Base-by-base conservation (phyloP, 2,797 vertebrate species). In the Eleutherodactylus coqui region DNA sequence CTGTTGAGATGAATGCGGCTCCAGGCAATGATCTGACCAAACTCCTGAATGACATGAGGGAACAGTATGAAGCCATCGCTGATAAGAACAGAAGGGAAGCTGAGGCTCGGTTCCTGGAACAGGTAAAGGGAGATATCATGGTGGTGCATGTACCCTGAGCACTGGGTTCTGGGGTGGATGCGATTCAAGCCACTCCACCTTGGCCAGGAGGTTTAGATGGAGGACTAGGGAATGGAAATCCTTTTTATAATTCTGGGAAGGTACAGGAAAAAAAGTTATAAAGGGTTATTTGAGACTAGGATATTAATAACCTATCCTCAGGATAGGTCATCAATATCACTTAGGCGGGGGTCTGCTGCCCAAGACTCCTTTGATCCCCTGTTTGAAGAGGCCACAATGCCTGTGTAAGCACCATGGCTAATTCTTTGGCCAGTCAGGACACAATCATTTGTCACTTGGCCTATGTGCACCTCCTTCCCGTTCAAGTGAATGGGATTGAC, bases 1-100 rank as follows among this genome's bases (percentile, higher is more conserved):
- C 96, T 0, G 97, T 98, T 87, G 96, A 98, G 91, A 96, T 98
- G 82, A 97, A 97, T 2, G 96, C 96, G 0, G 94, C 95, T 55
- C 96, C 97, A 16, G 95, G 96, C 76, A 88, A 92, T 41, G 96
- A 98, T 89, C 93, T 97, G 85, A 96, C 92, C 89, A 95, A 91
- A 89, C 47, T 94, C 79, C 51, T 98, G 91, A 96, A 96, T 0
- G 96, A 97, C 45, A 96, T 98, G 90, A 96, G 97, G 67, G 62
- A 89, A 51, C 96, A 98, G 88, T 98, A 98, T 0, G 97, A 97
- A 89, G 0, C 87, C 83, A 94, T 98, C 87, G 96, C 94, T 8
- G 92, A 96, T 0, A 95, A 96, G 88, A 96, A 98, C 67, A 95
- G 96, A 47, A 95, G 93, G 8, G 96, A 97, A 0, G 96, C 96